These are phyloP conservation scores for Peucedramus taeniatus DNA, from an alignment of 2,113 vertebrate species.

Conservation along the genomic window DNA sequence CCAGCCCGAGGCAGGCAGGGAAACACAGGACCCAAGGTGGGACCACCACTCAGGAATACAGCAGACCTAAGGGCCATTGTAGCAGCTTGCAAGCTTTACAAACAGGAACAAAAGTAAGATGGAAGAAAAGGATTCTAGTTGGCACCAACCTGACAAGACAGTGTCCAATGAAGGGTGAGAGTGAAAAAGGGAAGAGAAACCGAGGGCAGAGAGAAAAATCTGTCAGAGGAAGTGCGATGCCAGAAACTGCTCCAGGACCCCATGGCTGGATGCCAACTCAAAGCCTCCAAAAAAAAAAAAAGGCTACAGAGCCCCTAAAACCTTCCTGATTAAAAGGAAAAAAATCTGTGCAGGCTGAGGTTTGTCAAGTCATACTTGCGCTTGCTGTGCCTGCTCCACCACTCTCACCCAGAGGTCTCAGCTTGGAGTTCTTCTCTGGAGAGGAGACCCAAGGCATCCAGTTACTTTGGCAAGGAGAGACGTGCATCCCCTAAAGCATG, in stretches of 20 bases:
- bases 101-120: not conserved
- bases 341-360: not conserved
- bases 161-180: not conserved
- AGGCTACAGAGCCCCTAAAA: not conserved
- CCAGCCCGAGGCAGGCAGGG: not conserved
- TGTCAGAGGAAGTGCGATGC: not conserved
- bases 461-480: slow-evolving; percentile 53
- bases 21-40: not conserved
- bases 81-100: not conserved
- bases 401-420: not conserved
- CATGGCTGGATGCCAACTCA: not conserved
- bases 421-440: not conserved
- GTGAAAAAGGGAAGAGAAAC: not conserved
- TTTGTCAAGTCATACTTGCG: not conserved
- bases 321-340: not conserved
- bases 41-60: not conserved
- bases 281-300: not conserved
- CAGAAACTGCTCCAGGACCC: not conserved
- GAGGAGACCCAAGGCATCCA: slow-evolving; percentile 1
- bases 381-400: not conserved
- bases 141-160: not conserved
- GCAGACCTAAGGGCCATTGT: rapidly evolving
- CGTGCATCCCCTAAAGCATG: slow-evolving; percentile 5
- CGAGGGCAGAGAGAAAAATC: not conserved
- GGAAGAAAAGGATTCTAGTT: not conserved